Evolutionary conservation across 2,113 vertebrate genomes (phyloP).

Genomic region (Spea multiplicata): DNA sequence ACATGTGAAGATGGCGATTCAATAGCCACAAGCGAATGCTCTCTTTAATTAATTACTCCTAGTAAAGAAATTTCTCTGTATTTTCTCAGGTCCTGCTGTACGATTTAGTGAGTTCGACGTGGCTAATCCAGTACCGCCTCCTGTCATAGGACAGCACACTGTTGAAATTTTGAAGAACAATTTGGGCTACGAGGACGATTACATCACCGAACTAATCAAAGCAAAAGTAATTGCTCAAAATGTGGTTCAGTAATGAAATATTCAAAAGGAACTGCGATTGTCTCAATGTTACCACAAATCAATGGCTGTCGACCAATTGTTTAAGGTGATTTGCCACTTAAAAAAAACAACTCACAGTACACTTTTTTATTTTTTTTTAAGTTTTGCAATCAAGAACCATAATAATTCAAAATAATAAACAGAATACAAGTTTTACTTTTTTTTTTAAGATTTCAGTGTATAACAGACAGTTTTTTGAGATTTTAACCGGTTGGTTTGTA

Average conservation of each 20-base stretch:
- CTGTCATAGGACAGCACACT: constrained; percentile 86
- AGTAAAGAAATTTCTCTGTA: constrained; percentile 8
- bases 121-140: constrained; percentile 72
- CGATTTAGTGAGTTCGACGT: constrained; percentile 79
- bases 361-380: not conserved
- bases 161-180: constrained; percentile 74
- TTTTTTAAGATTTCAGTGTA: too few species aligned
- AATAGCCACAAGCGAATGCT: too few species aligned
- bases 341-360: not conserved
- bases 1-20: too few species aligned
- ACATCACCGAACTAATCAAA: constrained; percentile 71
- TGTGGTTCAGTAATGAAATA: constrained; percentile 41
- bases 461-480: too few species aligned
- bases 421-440: not conserved
- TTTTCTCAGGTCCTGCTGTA: constrained; percentile 81
- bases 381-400: too few species aligned
- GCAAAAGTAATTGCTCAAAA: constrained; percentile 72
- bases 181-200: constrained; percentile 72
- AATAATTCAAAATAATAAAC: not conserved
- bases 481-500: too few species aligned
- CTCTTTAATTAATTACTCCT: too few species aligned
- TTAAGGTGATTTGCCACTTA: too few species aligned
- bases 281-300: not conserved
- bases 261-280: not conserved
- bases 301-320: too few species aligned